phyloP scores from a whole-genome alignment of 2,113 vertebrate species.

The Daphoenositta chrysoptera region DNA sequence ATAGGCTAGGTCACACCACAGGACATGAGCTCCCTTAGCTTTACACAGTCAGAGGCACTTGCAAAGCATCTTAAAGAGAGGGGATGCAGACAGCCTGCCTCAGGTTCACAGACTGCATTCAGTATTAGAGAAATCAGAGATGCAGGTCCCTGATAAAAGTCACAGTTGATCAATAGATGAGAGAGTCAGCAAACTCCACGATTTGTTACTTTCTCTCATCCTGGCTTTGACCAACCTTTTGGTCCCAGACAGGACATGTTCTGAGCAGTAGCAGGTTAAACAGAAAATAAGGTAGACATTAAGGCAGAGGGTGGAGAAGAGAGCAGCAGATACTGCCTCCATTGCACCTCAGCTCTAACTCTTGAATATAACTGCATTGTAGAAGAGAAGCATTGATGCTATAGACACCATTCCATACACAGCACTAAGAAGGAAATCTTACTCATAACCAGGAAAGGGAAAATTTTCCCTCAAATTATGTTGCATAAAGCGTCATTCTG shows the following conservation, averaged over 20 bases:
- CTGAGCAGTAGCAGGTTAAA: neutral
- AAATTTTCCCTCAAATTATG: neutral
- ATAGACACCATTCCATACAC: fast-evolving
- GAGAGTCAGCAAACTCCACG: neutral
- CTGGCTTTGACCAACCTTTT: neutral
- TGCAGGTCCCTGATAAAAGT: neutral
- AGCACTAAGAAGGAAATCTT: neutral
- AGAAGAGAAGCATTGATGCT: neutral
- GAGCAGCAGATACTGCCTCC: neutral
- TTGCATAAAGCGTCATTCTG: neutral
- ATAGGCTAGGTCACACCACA: neutral
- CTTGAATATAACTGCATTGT: neutral
- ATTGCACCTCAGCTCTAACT: neutral
- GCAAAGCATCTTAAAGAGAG: neutral
- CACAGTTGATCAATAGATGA: neutral
- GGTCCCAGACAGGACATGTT: neutral
- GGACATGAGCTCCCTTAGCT: neutral
- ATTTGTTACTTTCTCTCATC: neutral
- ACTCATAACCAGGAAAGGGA: neutral
- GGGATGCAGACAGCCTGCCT: neutral
- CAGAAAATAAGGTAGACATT: too few relatives aligned
- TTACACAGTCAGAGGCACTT: neutral
- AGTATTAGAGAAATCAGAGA: neutral
- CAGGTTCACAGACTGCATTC: neutral
- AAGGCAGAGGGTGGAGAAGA: neutral